These are phyloP conservation scores for Notoglanidium macrostoma DNA, from an alignment of 2,797 vertebrate species.

Conservation along the genomic window DNA sequence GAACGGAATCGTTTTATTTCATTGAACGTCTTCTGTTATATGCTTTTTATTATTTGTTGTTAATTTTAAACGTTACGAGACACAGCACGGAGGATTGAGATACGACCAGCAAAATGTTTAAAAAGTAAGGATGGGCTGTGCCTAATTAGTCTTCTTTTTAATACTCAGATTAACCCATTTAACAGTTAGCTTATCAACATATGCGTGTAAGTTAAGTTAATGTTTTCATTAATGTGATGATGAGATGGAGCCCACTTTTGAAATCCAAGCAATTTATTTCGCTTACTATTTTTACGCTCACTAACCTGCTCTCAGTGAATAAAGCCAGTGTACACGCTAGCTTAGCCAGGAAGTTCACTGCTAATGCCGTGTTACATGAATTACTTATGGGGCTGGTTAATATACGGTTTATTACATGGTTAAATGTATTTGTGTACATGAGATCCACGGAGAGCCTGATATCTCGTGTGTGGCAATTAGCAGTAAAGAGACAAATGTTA, in stretches of 20 bases:
- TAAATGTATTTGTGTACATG: not conserved
- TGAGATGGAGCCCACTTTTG: not conserved
- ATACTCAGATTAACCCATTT: not conserved
- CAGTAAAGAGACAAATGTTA: not conserved
- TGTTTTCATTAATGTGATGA: not conserved
- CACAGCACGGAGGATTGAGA: slow-evolving; percentile 28
- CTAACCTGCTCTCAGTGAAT: not conserved
- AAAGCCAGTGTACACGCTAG: not conserved
- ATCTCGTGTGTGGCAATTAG: not conserved
- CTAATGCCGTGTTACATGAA: not conserved
- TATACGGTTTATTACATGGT: not conserved
- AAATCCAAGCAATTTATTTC: not conserved
- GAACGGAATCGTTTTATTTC: slow-evolving; percentile 19
- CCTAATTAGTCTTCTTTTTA: slow-evolving; percentile 37
- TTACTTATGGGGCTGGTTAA: not conserved
- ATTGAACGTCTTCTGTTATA: not conserved
- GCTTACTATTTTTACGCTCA: not conserved
- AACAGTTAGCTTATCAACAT: not conserved
- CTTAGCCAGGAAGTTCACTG: slow-evolving; percentile 6
- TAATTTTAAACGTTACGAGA: not conserved
- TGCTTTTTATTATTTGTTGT: not conserved
- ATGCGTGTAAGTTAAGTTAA: not conserved
- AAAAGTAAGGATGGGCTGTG: slow-evolving; percentile 70
- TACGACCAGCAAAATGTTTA: slow-evolving; percentile 76
- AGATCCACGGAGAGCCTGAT: not conserved